phyloP scores from a whole-genome alignment of 1,140 invertebrate genomes.

The Hirudo medicinalis region DNA sequence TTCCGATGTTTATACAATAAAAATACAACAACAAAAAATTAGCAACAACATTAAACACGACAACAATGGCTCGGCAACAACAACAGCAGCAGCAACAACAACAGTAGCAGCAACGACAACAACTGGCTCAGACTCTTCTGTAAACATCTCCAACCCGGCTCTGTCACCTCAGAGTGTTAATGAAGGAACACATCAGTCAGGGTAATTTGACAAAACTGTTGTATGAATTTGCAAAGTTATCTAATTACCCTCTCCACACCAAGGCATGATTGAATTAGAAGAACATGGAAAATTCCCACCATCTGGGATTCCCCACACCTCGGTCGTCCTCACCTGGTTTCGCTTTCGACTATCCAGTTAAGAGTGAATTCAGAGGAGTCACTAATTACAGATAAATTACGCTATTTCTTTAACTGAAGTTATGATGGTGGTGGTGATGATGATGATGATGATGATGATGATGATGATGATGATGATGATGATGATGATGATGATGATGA shows the following conservation, averaged over 20 bases:
- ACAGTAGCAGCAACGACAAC: background rate
- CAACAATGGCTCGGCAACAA: background rate
- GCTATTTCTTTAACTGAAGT: no score
- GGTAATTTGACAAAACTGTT: background rate
- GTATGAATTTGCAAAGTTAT: no score
- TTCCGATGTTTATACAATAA: background rate
- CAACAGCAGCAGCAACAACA: conserved; percentile 5
- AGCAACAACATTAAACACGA: background rate
- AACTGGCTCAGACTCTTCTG: background rate
- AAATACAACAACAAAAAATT: background rate
- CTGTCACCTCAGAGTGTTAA: background rate
- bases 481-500: background rate
- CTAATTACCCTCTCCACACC: background rate
- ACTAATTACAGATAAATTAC: no score
- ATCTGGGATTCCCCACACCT: background rate
- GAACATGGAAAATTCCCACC: conserved; percentile 6
- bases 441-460: no score
- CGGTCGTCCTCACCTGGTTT: no score
- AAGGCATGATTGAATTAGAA: background rate
- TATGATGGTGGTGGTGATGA: no score
- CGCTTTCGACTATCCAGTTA: no score
- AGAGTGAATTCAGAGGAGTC: no score
- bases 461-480: no score
- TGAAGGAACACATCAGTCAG: background rate
- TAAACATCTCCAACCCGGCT: background rate